phyloP scores from a whole-genome alignment of 1,140 invertebrate genomes.

The Maconellicoccus hirsutus region DNA sequence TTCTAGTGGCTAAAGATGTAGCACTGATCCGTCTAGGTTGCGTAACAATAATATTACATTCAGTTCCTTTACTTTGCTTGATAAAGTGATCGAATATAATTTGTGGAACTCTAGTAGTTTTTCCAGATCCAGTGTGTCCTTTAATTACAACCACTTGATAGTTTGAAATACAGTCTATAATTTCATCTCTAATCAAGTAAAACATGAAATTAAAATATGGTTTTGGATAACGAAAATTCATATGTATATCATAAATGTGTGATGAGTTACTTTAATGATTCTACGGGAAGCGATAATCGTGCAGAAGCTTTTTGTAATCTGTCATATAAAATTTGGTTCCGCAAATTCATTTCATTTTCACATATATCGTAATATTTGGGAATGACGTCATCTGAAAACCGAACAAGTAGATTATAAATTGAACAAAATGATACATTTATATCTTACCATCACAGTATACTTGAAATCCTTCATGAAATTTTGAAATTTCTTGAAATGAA shows the following conservation, averaged over 20 bases:
- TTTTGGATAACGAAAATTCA: not conserved
- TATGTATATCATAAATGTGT: not conserved
- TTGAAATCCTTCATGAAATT: not conserved
- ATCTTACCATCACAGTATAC: not conserved
- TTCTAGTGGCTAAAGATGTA: slow-evolving; percentile 71
- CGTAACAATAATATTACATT: slow-evolving; percentile 73
- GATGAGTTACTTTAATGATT: not conserved
- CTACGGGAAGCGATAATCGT: not conserved
- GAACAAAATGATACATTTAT: not conserved
- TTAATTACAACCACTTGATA: slow-evolving; percentile 34
- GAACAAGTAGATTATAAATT: not conserved
- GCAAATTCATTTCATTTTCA: not conserved
- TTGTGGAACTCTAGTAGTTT: slow-evolving; percentile 68
- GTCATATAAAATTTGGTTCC: not conserved
- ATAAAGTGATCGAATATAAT: slow-evolving; percentile 56
- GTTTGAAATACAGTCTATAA: slow-evolving; percentile 31
- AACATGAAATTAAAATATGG: not conserved
- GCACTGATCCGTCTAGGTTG: slow-evolving; percentile 87
- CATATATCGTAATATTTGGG: not conserved
- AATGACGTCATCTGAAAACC: not conserved
- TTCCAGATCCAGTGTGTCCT: slow-evolving; percentile 43
- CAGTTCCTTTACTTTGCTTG: slow-evolving; percentile 49
- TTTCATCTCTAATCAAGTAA: slow-evolving; percentile 29
- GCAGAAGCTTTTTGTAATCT: not conserved
- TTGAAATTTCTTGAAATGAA: not conserved